Evolutionary conservation across 2,888 invertebrate genomes (phyloP), one percentile per base, ranked within the genome.

Genomic region (Sphaerophoria taeniata): DNA sequence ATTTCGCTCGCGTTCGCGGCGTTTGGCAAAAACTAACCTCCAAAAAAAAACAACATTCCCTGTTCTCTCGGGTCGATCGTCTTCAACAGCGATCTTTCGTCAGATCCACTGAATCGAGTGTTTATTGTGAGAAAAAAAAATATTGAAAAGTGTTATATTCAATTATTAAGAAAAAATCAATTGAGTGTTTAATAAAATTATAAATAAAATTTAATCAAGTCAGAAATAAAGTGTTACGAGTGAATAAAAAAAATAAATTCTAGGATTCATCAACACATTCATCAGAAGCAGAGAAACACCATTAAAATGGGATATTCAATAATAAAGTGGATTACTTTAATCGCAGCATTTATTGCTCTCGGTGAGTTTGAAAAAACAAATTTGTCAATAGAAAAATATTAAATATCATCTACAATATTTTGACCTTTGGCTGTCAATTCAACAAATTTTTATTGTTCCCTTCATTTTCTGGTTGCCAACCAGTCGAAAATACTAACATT

Each of bases 241-340:
- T 83, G 75, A 55, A 83, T 31, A 56, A 47, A 24, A 16, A 36
- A 43, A 43, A 11, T 43, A 6, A 77, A 70, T 45, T 73, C 39
- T 11, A 53, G 67, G 9, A 53, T 53, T n/a, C 36, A 24, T 24
- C 24, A 24, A 67, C 36, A 43, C 24, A 39, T 24, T 39, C 67
- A 67, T 0, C 67, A 67, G 36, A 53, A 53, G 67, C 53, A 67
- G 53, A 67, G 9, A 36, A 49, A 63, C 88, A 78, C 78, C 76
- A 73, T 75, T 87, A 88, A 88, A 86, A 90, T 90, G 91, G 89
- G 88, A 89, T 89, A 90, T 88, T 88, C 89, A 82, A 90, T 89
- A 88, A 89, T 89, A 53, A 90, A 91, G 89, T 91, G 91, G 91
- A 90, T 91, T 88, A 90, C 89, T 83, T 88, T 91, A 87, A 88